phyloP scores from a whole-genome alignment of 2,113 vertebrate genomes.

The Neoarius graeffei region DNA sequence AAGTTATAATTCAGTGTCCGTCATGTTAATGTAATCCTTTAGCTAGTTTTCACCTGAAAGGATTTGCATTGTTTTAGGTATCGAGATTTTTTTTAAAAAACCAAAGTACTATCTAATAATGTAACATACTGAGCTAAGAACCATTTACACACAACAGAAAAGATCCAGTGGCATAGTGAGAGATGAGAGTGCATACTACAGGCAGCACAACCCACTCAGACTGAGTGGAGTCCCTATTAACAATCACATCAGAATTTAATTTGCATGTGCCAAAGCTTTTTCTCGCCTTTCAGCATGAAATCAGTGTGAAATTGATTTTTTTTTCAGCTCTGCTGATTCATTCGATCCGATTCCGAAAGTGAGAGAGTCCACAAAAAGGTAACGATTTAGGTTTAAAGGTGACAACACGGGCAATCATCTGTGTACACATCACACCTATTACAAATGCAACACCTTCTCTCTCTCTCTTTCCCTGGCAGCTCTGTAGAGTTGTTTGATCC shows the following conservation, averaged over 20 bases:
- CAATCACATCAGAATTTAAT: slow-evolving; percentile 67
- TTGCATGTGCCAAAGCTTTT: slow-evolving; percentile 66
- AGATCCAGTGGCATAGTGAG: background rate
- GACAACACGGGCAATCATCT: slow-evolving; percentile 62
- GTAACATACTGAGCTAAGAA: background rate
- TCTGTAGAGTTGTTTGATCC: slow-evolving; percentile 64
- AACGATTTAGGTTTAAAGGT: slow-evolving; percentile 70
- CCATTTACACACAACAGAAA: background rate
- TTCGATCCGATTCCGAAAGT: slow-evolving; percentile 74
- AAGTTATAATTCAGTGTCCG: no score
- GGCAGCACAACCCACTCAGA: slow-evolving; percentile 9
- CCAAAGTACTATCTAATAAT: background rate
- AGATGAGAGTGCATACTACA: background rate
- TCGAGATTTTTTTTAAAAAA: background rate
- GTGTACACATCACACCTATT: slow-evolving; percentile 68
- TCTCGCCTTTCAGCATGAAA: slow-evolving; percentile 73
- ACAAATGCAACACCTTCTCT: slow-evolving; percentile 67
- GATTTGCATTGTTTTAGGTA: background rate
- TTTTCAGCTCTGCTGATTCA: slow-evolving; percentile 73
- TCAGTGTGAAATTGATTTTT: slow-evolving; percentile 72
- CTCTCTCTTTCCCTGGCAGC: slow-evolving; percentile 60
- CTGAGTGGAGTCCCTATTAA: background rate
- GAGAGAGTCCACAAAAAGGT: slow-evolving; percentile 72
- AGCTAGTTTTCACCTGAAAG: background rate
- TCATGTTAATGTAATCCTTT: background rate